These are phyloP conservation scores for Ormyrus nitidulus DNA, from an alignment of 2,888 invertebrate genomes.

Conservation along the genomic window DNA sequence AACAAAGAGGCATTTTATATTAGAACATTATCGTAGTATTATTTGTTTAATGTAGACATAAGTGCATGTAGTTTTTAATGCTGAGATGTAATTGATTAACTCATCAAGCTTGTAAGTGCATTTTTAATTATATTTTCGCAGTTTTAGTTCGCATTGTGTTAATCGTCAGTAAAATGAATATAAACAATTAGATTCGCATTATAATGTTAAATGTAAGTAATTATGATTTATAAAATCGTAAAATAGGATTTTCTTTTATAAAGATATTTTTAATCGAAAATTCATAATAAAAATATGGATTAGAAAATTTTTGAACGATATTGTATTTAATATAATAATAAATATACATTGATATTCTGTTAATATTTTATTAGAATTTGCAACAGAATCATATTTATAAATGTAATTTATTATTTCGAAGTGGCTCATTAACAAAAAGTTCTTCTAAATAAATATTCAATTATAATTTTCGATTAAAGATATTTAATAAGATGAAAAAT, in stretches of 20 bases:
- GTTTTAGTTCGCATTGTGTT: background rate
- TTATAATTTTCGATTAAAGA: too few relatives aligned
- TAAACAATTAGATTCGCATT: too few relatives aligned
- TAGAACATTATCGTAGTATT: background rate
- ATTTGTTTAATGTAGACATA: conserved; percentile 22
- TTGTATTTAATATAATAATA: too few relatives aligned
- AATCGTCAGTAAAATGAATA: conserved; percentile 3
- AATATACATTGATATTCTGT: background rate
- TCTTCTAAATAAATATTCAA: too few relatives aligned
- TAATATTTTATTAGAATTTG: background rate
- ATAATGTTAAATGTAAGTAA: too few relatives aligned
- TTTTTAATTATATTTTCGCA: background rate
- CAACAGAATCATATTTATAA: too few relatives aligned
- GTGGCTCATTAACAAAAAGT: too few relatives aligned
- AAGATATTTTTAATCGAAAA: too few relatives aligned
- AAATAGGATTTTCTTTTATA: too few relatives aligned
- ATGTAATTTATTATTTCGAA: too few relatives aligned
- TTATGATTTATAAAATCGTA: too few relatives aligned
- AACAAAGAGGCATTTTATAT: background rate
- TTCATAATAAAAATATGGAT: background rate
- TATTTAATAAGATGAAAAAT: too few relatives aligned
- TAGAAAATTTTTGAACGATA: background rate
- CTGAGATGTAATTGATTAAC: background rate
- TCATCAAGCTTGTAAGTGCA: conserved; percentile 23
- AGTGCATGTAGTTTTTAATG: conserved; percentile 30